Evolutionary conservation across 2,113 vertebrate species (phyloP).

Genomic region (Agelaius tricolor): DNA sequence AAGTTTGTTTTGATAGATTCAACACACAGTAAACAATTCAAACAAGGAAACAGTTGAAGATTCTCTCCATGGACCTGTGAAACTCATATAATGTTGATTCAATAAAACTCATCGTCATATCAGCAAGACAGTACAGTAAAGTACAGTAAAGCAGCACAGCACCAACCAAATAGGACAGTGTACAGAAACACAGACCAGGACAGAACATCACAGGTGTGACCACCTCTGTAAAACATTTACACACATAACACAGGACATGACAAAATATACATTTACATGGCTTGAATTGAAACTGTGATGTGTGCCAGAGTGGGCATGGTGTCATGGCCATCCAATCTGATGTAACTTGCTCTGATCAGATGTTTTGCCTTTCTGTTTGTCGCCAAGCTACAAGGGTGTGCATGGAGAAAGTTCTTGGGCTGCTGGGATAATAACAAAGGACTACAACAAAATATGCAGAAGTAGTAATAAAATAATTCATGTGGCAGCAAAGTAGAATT

Average conservation of each 20-base stretch:
- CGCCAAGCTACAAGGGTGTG: neutral
- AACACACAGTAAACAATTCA: neutral
- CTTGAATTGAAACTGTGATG: neutral
- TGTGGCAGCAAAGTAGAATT: neutral
- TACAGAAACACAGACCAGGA: neutral
- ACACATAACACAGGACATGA: neutral
- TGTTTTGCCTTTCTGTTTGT: neutral
- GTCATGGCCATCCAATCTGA: neutral
- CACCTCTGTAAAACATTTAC: neutral
- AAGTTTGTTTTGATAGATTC: neutral
- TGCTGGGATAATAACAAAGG: neutral
- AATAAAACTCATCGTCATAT: neutral
- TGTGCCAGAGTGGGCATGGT: neutral
- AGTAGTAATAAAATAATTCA: neutral
- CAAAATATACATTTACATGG: neutral
- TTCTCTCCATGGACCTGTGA: neutral
- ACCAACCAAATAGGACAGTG: neutral
- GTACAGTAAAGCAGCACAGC: neutral
- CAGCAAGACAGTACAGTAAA: neutral
- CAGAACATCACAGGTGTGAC: neutral
- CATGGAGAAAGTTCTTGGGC: neutral
- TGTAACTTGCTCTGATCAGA: neutral
- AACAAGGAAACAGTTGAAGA: neutral
- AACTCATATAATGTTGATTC: neutral
- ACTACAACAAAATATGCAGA: neutral